Conservation (phyloP, 2,797 vertebrate species). For the Helarctos malayanus region DNA sequence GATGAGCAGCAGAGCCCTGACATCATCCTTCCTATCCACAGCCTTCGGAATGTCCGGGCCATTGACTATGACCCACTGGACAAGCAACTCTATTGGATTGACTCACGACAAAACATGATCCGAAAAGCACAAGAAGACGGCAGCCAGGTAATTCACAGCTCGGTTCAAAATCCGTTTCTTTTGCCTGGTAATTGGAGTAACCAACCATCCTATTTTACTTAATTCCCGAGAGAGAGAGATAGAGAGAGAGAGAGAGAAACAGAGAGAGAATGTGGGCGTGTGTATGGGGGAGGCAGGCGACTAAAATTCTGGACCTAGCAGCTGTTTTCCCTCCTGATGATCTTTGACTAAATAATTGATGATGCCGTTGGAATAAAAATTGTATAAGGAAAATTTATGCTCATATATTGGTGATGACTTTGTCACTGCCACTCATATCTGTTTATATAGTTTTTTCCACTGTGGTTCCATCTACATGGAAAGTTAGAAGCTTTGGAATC, state of each 20-base stretch:
- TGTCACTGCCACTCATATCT: not conserved
- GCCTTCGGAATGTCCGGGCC: constrained; percentile 95
- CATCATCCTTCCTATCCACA: constrained; percentile 98
- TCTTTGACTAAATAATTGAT: constrained; percentile 12
- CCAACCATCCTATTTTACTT: not conserved
- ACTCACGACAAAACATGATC: constrained; percentile 97
- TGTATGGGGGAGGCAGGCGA: too few species aligned
- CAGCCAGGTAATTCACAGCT: constrained; percentile 92
- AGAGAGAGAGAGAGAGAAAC: not conserved
- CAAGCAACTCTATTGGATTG: constrained; percentile 98
- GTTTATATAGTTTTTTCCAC: not conserved
- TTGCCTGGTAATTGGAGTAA: not conserved
- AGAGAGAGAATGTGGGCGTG: not conserved
- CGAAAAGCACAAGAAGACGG: constrained; percentile 96
- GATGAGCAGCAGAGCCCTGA: constrained; percentile 99
- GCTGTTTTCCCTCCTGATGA: not conserved
- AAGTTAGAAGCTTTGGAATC: not conserved
- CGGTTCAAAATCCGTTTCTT: not conserved
- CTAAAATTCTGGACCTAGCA: constrained; percentile 18
- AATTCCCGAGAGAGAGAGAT: not conserved
- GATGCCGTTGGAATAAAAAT: constrained; percentile 9
- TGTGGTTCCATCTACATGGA: not conserved
- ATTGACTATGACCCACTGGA: constrained; percentile 98
- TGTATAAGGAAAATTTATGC: not conserved
- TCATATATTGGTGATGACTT: constrained; percentile 10